Percentiles rank a stretch among this genome's conserved stretches.
phyloP scores from a whole-genome alignment of 2,888 invertebrate genomes.

The Tetramorium bicarinatum region DNA sequence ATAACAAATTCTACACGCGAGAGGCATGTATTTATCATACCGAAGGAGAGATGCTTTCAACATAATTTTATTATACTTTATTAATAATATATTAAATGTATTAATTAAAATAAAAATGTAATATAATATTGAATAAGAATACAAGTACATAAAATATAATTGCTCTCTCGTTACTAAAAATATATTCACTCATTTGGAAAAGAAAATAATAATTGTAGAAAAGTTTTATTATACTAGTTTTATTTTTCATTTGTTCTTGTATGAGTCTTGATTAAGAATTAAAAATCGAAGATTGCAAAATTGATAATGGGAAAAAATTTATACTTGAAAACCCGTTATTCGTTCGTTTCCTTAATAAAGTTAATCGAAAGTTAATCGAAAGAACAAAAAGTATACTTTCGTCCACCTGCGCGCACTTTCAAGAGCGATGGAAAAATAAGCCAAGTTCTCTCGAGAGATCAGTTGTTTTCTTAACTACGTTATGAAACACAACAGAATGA shows the following conservation, averaged over 20 bases:
- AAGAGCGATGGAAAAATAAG: conserved; percentile 36
- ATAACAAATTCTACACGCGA: conserved; percentile 10
- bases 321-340: not conserved
- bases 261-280: not conserved
- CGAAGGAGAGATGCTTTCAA: not conserved
- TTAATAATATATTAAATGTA: not conserved
- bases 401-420: conserved; percentile 22
- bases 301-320: conserved; percentile 5
- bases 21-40: conserved; percentile 12
- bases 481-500: conserved; percentile 42
- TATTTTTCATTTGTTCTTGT: not conserved
- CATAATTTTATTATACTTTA: not conserved
- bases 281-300: not conserved
- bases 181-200: not conserved
- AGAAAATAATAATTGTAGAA: not conserved
- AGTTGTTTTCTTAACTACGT: conserved; percentile 39
- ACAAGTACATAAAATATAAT: not conserved
- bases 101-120: conserved; percentile 2
- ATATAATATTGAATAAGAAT: not conserved
- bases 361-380: conserved; percentile 38
- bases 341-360: conserved; percentile 17
- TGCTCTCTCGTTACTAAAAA: not conserved
- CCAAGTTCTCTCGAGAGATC: conserved; percentile 15
- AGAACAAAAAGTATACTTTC: conserved; percentile 20
- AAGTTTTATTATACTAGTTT: not conserved